Base-by-base conservation (phyloP, 2,113 vertebrate genomes). In the Setophaga petechia region DNA sequence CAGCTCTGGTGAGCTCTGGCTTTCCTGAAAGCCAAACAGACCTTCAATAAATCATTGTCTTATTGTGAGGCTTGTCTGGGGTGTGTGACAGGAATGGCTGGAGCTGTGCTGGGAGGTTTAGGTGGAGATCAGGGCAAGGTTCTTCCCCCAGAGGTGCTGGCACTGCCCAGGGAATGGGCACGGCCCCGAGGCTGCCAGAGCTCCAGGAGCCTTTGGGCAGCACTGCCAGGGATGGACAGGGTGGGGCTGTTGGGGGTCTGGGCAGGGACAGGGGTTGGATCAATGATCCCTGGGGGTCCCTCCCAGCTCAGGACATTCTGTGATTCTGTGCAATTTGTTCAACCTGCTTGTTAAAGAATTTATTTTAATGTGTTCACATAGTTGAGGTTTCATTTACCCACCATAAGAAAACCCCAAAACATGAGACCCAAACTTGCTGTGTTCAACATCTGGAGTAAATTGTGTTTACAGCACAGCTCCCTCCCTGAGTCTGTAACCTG, bases 1-100 rank as follows among this genome's bases (percentile, higher is more conserved):
- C 99, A 2, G 99, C 99, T 2, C 97, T 99, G 98, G 99, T 99
- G 96, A 99, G 98, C 73, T 49, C 28, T 86, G 35, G 69, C 84
- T 80, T 51, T 74, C 71, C 68, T 86, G 57, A 78, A 92, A 63
- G 83, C 44, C 85, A 57, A 79, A 54, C 22, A 41, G 44, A 33
- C 21, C 61, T 68, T 59, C 61, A 59, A 22, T 33, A 43, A 77
- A 27, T 37, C 52, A 13, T 43, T 66, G 9, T 68, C 15, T 18
- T 35, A 2, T 37, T 3, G 5, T 76, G 9, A 5, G 25, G 11
- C 23, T 37, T n/a, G 35, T 27, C 37, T 35, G 49, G 76, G 77
- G 9, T 59, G 1, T 49, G 55, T 77, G 55, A 16, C 46, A 46
- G 73, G 46, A 54, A 11, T 5, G 22, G 18, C 54, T 68, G 54